phyloP scores from a whole-genome alignment of 2,888 invertebrate species.

The Caenorhabditis drosophilae region DNA sequence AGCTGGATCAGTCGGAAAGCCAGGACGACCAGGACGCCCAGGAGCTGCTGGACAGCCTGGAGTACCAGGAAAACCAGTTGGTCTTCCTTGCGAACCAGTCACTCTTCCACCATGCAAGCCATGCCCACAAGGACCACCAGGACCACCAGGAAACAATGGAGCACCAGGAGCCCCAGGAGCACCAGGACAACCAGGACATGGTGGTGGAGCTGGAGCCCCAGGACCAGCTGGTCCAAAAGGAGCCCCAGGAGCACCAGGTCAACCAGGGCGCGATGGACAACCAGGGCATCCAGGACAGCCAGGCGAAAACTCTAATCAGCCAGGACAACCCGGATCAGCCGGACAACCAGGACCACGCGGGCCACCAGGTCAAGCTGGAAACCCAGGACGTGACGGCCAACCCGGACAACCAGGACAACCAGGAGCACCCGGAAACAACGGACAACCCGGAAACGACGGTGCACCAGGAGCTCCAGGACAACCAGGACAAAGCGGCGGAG shows the following conservation, averaged over 20 bases:
- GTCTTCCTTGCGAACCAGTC: slow-evolving; percentile 57
- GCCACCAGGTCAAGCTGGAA: slow-evolving; percentile 42
- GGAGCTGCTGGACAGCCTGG: slow-evolving; percentile 45
- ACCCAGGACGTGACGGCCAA: slow-evolving; percentile 43
- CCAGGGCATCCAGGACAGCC: slow-evolving; percentile 43
- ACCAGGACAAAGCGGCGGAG: slow-evolving; percentile 48
- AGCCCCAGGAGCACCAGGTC: slow-evolving; percentile 34
- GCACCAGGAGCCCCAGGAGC: slow-evolving; percentile 50
- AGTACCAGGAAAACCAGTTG: slow-evolving; percentile 51
- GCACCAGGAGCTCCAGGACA: slow-evolving; percentile 35
- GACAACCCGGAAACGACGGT: slow-evolving; percentile 32
- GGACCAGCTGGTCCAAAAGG: slow-evolving; percentile 27
- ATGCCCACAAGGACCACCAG: slow-evolving; percentile 54
- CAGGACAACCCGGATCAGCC: slow-evolving; percentile 42
- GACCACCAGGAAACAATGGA: slow-evolving; percentile 47
- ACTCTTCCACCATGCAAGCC: slow-evolving; percentile 58
- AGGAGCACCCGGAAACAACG: slow-evolving; percentile 47
- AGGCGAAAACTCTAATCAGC: slow-evolving; percentile 35
- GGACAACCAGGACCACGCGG: slow-evolving; percentile 45
- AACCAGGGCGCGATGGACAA: slow-evolving; percentile 32
- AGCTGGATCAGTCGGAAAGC: slow-evolving; percentile 37
- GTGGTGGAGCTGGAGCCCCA: slow-evolving; percentile 28
- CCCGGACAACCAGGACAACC: slow-evolving; percentile 42
- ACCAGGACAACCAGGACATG: slow-evolving; percentile 33
- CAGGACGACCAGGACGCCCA: slow-evolving; percentile 43